A percentile compares a stretch with the other conserved stretches of the same genome.
phyloP scores from a whole-genome alignment of 2,113 vertebrate genomes.

The Benitochromis conjunctus region DNA sequence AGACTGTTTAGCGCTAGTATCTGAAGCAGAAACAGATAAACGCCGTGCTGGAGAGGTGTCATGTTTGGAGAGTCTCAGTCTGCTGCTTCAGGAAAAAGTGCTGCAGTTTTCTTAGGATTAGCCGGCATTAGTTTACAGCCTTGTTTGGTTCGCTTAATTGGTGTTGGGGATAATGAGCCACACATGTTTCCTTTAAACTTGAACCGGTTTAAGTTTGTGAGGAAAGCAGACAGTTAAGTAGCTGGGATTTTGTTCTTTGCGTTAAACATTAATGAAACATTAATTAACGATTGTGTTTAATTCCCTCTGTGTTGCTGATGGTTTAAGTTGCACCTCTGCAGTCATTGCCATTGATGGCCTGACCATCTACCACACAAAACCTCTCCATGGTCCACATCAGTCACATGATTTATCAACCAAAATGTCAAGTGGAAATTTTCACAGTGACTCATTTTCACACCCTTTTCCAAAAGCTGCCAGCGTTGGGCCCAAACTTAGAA shows the following conservation, averaged over 20 bases:
- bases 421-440: neutral
- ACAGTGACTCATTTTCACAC: neutral
- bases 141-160: neutral
- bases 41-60: neutral
- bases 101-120: conserved; percentile 4
- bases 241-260: neutral
- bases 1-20: neutral
- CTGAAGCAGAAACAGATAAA: neutral
- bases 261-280: neutral
- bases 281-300: rapidly evolving
- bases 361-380: neutral
- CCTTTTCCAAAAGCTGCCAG: neutral
- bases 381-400: neutral
- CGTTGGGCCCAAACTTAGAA: rapidly evolving
- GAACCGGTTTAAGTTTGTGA: neutral
- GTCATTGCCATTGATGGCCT: neutral
- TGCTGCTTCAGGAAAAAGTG: neutral
- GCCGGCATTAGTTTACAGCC: neutral
- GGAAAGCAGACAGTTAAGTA: neutral
- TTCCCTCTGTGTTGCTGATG: neutral
- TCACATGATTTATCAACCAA: neutral
- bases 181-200: neutral
- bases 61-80: neutral
- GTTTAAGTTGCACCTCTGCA: neutral
- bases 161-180: neutral